Evolutionary conservation across 2,888 invertebrate genomes (phyloP), one percentile per base, ranked within the genome.

Genomic region (Phyllotreta striolata): DNA sequence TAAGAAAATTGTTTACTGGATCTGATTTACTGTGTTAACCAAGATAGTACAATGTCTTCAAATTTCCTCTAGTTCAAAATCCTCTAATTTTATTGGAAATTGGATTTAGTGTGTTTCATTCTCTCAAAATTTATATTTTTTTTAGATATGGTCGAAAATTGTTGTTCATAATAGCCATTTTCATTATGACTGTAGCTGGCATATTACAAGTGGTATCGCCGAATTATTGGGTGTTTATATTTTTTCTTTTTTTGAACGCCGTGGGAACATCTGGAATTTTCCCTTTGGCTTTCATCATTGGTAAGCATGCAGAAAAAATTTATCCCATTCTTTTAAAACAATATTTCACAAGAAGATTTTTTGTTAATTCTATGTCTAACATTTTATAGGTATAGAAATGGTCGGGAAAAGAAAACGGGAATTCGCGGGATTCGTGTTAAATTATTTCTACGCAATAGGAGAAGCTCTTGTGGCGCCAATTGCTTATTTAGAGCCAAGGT

Each of bases 381-480:
- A 5, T 51, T 63, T 74, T 77, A 47, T 70, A 85, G 85, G 87
- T 43, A 86, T 89, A 43, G 89, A 89, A 81, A 84, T 88, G 82
- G 88, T 89, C 44, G 89, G 89, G 0, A 85, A 85, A 10, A 82
- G 81, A 35, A 86, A 85, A 73, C 82, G 89, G 7, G 87, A 88
- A 77, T 82, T 88, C 77, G 86, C 87, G 40, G 87, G 87, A 35
- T 85, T 87, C 41, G 83, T 87, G 34, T 79, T 88, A 52, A 87
- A 88, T 74, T 86, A 87, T 73, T 87, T 89, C 73, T 89, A 88
- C 76, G 87, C 88, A 0, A 70, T 87, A 49, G 89, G 89, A 3
- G 89, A 89, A 78, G 87, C 88, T 0, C 67, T 85, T 1, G 83
- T 89, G 5, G 89, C 87, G 0, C 75, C 86, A 2, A 77, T 85